Evolutionary conservation across 2,888 invertebrate species (phyloP), one percentile per base, ranked within the genome.

Genomic region (Sinohyriopsis cumingii): DNA sequence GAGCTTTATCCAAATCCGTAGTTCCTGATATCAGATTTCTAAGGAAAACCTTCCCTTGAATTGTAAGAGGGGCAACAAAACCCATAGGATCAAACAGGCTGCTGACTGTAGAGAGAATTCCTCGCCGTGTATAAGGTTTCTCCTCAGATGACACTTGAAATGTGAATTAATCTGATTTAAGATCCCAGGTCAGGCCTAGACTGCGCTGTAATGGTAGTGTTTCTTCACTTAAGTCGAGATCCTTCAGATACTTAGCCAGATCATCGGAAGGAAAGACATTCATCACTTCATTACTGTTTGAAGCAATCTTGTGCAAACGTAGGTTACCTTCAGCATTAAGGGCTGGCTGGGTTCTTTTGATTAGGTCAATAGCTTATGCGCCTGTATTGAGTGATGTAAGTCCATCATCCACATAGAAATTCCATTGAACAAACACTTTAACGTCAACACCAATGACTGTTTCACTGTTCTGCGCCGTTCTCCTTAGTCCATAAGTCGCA

Each of bases 331-430:
- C 56, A 24, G 60, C 59, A 24, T 55, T 57, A 6, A 77, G 54
- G 9, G 66, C 60, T 55, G 63, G 20, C 25, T 76, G 71, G 20
- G 77, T 80, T n/a, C 68, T 72, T 59, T 68, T 69, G 20, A 79
- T 25, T 6, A 79, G 28, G 33, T 66, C 59, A 12, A 74, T 60
- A n/a, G 76, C 74, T 53, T 64, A 56, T 5, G 64, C 56, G 45
- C 0, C 28, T 22, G 66, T 72, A 0, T 66, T 25, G 22, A 33
- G 24, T 22, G 75, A 73, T 15, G 60, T 65, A 18, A 79, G 60
- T 4, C 63, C 78, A 66, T 81, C 79, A 59, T 77, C 80, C 5
- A 79, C 73, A 55, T 81, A 81, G 62, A 79, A 81, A 53, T 77
- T 56, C 5, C 69, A 61, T 3, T 53, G 22, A 15, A 76, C 73